Evolutionary conservation across 2,888 invertebrate species (phyloP), one percentile per base, ranked within the genome.

Genomic region (Stenodera caucasica): DNA sequence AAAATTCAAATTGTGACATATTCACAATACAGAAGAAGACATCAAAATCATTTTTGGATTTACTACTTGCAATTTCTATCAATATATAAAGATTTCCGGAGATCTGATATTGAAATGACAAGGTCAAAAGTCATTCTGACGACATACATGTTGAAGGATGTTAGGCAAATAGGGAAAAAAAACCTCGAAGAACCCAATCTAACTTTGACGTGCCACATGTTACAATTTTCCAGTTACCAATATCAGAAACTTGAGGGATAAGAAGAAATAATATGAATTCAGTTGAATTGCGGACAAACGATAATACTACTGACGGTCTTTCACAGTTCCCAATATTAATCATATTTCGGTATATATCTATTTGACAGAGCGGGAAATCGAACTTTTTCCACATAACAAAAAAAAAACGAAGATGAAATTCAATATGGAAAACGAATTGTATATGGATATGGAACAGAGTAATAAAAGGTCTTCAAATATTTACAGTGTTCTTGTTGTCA

Each of bases 31-130:
- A 37, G 11, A 32, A 57, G 59, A 65, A 64, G 64, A 67, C 63
- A 64, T 69, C 71, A 69, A 70, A 70, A 71, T 71, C 70, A 67
- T 67, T 68, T 61, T 60, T 58, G 65, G 66, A 71, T 69, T 67
- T 70, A 64, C 69, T 67, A 66, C 64, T 60, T 71, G 71, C 73
- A 70, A 70, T 73, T 72, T 72, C 72, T 73, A 76, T 75, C 76
- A 74, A 76, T 76, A 75, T 74, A 72, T 72, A 72, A 70, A 70
- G 72, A 72, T 70, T 70, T 69, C 66, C 33, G 67, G 68, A n/a
- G 70, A 74, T 74, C 70, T 70, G 72, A 76, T 76, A 76, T 76
- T 75, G 75, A 75, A 76, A 75, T 75, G 73, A 76, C 74, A 73
- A 71, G 74, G 72, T 70, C 68, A 66, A 68, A 66, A 70, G 66